phyloP scores from a whole-genome alignment of 92 coral and sea anemone species.

The Porites divaricata region DNA sequence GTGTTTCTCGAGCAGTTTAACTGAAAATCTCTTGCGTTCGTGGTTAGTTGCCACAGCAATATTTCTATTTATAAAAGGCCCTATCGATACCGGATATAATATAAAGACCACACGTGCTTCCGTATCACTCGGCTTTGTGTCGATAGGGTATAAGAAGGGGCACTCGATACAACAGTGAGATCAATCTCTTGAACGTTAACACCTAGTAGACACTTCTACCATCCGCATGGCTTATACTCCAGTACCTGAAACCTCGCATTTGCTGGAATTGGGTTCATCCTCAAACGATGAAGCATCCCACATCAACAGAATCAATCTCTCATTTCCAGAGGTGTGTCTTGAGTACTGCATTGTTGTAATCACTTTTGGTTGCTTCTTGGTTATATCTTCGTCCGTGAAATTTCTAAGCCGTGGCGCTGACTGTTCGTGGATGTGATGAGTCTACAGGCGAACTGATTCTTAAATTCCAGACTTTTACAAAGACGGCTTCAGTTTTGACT shows the following conservation, averaged over 20 bases:
- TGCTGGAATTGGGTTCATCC: neutral
- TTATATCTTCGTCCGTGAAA: neutral
- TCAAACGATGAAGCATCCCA: slow-evolving; percentile 1
- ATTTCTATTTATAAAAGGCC: too few relatives aligned
- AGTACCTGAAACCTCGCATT: neutral
- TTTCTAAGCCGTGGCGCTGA: neutral
- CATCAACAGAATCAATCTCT: neutral
- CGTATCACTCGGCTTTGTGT: too few relatives aligned
- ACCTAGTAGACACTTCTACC: too few relatives aligned
- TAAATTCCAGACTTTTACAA: neutral
- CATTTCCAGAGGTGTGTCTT: slow-evolving; percentile 14
- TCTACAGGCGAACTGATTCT: neutral
- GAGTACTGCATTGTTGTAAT: slow-evolving; percentile 13
- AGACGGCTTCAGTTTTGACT: neutral
- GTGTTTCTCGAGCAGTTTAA: too few relatives aligned
- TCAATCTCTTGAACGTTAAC: too few relatives aligned
- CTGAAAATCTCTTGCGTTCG: too few relatives aligned
- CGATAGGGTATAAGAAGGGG: too few relatives aligned
- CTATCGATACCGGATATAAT: too few relatives aligned
- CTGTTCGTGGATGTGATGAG: neutral
- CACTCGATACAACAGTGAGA: too few relatives aligned
- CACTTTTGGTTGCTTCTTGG: slow-evolving; percentile 5
- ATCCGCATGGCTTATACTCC: neutral
- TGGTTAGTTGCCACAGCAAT: too few relatives aligned
- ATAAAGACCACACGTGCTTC: too few relatives aligned